These are phyloP conservation scores for Creontiades dilutus DNA, from an alignment of 2,888 invertebrate species.

Conservation along the genomic window DNA sequence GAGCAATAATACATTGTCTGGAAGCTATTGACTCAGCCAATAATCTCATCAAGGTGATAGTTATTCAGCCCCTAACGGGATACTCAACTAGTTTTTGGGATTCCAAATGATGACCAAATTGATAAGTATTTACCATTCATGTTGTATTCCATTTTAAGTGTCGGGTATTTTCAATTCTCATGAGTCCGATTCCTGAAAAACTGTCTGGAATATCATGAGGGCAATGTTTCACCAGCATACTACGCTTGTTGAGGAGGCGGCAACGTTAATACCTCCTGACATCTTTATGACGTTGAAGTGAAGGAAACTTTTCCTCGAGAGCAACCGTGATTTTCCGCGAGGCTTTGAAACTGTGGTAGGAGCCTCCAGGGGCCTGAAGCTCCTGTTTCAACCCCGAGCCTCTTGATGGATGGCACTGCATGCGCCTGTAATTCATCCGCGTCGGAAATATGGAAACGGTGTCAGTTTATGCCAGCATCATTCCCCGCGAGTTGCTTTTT, in stretches of 20 bases:
- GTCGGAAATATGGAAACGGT: slow-evolving; percentile 47
- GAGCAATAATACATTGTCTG: too few relatives aligned
- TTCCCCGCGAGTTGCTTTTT: neutral
- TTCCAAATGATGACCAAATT: too few relatives aligned
- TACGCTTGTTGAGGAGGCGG: neutral
- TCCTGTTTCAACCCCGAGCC: neutral
- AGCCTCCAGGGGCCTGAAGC: neutral
- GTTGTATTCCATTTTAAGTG: too few relatives aligned
- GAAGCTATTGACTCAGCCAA: too few relatives aligned
- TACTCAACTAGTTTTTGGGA: too few relatives aligned
- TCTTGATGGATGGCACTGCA: slow-evolving; percentile 51
- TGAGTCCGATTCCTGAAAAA: too few relatives aligned
- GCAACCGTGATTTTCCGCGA: slow-evolving; percentile 7
- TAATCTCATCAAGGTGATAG: too few relatives aligned
- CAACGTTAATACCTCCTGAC: neutral
- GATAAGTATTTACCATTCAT: too few relatives aligned
- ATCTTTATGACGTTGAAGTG: slow-evolving; percentile 27
- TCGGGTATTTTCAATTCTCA: too few relatives aligned
- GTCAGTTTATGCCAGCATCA: slow-evolving; percentile 37
- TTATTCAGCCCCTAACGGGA: too few relatives aligned
- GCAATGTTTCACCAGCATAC: neutral
- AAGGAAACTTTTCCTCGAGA: neutral
- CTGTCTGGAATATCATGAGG: too few relatives aligned
- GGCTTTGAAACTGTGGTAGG: neutral
- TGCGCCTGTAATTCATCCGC: slow-evolving; percentile 40